Evolutionary conservation across 2,113 vertebrate genomes (phyloP), one percentile per base, ranked within the genome.

Genomic region (Clupea harengus): DNA sequence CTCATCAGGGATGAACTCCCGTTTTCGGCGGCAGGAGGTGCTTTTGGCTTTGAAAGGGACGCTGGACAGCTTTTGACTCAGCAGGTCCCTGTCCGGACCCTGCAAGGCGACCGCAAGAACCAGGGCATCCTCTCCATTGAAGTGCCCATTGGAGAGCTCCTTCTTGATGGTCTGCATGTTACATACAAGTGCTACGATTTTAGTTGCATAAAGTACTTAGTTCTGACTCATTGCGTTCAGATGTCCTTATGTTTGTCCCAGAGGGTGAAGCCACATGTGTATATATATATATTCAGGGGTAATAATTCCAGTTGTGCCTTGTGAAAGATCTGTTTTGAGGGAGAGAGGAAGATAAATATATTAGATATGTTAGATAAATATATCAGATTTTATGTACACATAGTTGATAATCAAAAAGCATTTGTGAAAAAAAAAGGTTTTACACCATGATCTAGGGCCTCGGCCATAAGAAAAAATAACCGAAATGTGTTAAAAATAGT

Each of bases 1-100:
- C 86, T 99, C 98, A 2, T 99, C 97, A 0, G 98, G 97, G 91
- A 98, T 99, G 86, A 99, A 99, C 89, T 99, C 98, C 25, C 97
- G 91, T 88, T 99, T 98, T 88, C 97, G 95, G 46, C 97, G 96
- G 88, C 97, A 98, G 90, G 89, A 1, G 84, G 94, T 87, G 92
- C 90, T 88, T 86, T 97, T 98, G 86, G 84, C 92, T 87, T 97
- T 98, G 85, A 93, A 93, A 1, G 94, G 89, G 78, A 92, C 3
- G 6, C 72, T 44, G 7, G 94, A 88, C 49, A 92, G 85, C 20
- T 90, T 91, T 78, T 91, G 92, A 54, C 89, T 83, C 4, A 89
- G 81, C 75, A 92, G 82, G 25, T 95, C 94, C 82, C 84, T 52
- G 87, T 94, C 89, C 4, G 92, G 39, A 80, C 96, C 97, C 11